Base-by-base conservation (phyloP, 2,888 invertebrate species). In the Trachelus tabidus region DNA sequence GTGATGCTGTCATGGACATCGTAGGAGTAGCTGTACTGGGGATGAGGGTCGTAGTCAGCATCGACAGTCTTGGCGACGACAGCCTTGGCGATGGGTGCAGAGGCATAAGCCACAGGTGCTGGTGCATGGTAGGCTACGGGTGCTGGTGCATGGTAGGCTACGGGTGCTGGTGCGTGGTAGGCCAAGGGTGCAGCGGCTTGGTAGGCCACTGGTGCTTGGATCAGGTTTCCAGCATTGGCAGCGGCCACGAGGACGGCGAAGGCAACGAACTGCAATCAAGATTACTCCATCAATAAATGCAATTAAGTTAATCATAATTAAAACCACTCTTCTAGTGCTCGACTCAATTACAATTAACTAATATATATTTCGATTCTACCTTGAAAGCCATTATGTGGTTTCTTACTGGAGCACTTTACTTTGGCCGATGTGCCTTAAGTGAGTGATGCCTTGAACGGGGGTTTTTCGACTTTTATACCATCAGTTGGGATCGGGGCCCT, bases 71-170 rank as follows among this genome's bases (percentile, higher is more conserved):
- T 89, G 31, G 88, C 82, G 11, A 85, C 79, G 23, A 81, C 78
- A 11, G 84, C 79, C 78, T 81, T 83, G 34, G 81, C 86, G 12
- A 85, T 76, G 31, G 88, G 83, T 11, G 87, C 95, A 11, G 95
- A 95, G 85, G 95, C 95, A 6, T 94, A 94, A 85, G 95, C 95
- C 87, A 95, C 94, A 35, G 94, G 95, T 79, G 95, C 95, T 85
- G 95, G 95, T 88, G 95, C 95, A 11, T 94, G 93, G 89, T 95
- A 95, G 89, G 81, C 69, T 3, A 81, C 1, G 2, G 68, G 81
- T 34, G 73, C 34, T 1, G 81, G 79, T 0, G 81, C 80, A 23
- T 85, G 82, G 73, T 87, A 87, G 12, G 83, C 87, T 81, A 89
- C 81, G 33, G 86, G 34, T 33, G 82, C 92, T 34, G 92, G 95